A percentile compares a stretch with the other conserved stretches of the same genome.
phyloP scores from a whole-genome alignment of 1,140 invertebrate species.

The Potamilus streckersoni region DNA sequence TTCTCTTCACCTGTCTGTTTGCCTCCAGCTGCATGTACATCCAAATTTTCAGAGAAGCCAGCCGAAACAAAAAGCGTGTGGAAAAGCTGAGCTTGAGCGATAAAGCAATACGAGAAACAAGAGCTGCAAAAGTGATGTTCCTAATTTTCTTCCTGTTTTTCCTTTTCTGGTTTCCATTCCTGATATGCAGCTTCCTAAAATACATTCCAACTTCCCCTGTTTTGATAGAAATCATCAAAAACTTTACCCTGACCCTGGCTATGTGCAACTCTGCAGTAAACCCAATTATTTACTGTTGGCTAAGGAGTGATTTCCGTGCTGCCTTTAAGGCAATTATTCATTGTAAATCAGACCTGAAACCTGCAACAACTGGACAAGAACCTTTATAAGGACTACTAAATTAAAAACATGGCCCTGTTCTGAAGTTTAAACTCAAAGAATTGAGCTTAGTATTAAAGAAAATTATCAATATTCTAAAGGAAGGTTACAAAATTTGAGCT shows the following conservation, averaged over 20 bases:
- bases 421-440: too few relatives aligned
- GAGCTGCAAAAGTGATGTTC: not conserved
- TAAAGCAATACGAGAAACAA: not conserved
- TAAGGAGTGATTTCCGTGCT: constrained; percentile 1
- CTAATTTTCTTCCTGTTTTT: constrained; percentile 9
- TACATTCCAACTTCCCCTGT: not conserved
- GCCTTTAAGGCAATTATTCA: too few relatives aligned
- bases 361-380: too few relatives aligned
- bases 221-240: constrained; percentile 5
- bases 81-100: too few relatives aligned
- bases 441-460: too few relatives aligned
- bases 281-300: constrained; percentile 1
- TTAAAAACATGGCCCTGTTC: too few relatives aligned
- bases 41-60: not conserved
- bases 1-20: not conserved
- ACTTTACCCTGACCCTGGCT: not conserved
- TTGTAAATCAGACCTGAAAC: too few relatives aligned
- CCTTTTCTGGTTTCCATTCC: constrained; percentile 8
- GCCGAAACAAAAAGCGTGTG: not conserved
- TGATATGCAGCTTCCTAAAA: constrained; percentile 1
- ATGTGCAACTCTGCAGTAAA: constrained; percentile 7
- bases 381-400: too few relatives aligned
- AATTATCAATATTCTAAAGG: too few relatives aligned
- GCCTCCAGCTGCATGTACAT: not conserved
- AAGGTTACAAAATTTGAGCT: too few relatives aligned